These are phyloP conservation scores for Orchesella flavescens DNA, from an alignment of 2,888 invertebrate genomes.

Conservation along the genomic window DNA sequence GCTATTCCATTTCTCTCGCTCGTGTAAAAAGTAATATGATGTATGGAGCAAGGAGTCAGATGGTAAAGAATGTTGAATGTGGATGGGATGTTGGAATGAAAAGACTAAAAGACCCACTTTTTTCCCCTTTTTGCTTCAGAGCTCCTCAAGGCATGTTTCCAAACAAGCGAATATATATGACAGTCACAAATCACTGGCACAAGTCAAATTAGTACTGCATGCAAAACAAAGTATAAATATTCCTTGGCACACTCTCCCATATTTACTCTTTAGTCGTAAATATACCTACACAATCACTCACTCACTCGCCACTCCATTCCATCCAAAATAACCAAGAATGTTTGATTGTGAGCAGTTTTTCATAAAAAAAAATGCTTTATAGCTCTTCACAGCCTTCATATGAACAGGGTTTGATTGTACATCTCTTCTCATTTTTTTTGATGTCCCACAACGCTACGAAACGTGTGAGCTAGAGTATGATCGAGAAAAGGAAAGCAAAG, in stretches of 20 bases:
- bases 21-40: no score
- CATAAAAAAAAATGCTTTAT: slow-evolving; percentile 8
- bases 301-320: neutral
- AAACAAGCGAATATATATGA: slow-evolving; percentile 51
- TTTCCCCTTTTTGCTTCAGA: neutral
- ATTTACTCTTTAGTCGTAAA: slow-evolving; percentile 1
- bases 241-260: slow-evolving; percentile 37
- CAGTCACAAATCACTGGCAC: slow-evolving; percentile 52
- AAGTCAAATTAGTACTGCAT: slow-evolving; percentile 40
- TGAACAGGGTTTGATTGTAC: neutral
- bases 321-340: neutral
- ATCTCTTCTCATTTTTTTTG: neutral
- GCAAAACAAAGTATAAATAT: slow-evolving; percentile 27
- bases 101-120: slow-evolving; percentile 34
- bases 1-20: no score
- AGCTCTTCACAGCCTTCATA: neutral
- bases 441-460: no score
- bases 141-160: slow-evolving; percentile 44
- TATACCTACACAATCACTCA: neutral
- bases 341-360: neutral
- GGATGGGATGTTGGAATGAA: no score
- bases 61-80: no score
- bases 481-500: neutral
- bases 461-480: no score
- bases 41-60: no score